A percentile compares a stretch with the other conserved stretches of the same genome.
These are phyloP conservation scores for Onychostruthus taczanowskii DNA, from an alignment of 2,113 vertebrate genomes.

Conservation along the genomic window DNA sequence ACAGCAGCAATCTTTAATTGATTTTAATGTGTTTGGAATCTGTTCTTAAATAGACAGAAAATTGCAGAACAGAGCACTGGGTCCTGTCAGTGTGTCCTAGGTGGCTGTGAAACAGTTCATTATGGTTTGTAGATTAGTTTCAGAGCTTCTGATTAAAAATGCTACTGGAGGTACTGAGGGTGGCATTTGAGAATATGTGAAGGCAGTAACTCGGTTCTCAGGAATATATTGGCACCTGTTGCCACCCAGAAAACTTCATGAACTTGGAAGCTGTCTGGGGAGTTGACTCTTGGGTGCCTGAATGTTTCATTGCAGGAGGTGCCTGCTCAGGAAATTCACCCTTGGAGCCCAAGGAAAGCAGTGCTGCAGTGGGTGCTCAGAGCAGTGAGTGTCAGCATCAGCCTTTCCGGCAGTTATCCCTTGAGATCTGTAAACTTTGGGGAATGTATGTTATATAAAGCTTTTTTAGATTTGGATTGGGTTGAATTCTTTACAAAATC, in stretches of 20 bases:
- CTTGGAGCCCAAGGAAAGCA: neutral
- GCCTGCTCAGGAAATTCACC: neutral
- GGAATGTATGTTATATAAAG: neutral
- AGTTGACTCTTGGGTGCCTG: neutral
- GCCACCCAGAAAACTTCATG: neutral
- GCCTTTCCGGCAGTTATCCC: neutral
- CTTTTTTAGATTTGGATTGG: neutral
- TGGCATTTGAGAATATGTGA: neutral
- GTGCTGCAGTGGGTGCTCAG: neutral
- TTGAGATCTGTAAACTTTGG: neutral
- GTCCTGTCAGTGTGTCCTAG: neutral
- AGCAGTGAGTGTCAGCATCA: neutral
- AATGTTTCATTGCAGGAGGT: neutral
- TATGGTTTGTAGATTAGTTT: neutral
- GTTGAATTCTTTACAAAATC: neutral
- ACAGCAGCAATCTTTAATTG: neutral
- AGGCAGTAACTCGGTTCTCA: neutral
- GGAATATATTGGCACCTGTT: neutral
- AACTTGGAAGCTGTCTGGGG: neutral
- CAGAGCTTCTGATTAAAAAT: constrained; percentile 17
- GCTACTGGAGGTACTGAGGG: neutral
- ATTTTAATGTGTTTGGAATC: neutral
- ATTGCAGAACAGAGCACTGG: neutral
- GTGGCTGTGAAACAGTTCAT: neutral
- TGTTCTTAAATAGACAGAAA: constrained; percentile 16